Evolutionary conservation across 2,113 vertebrate genomes (phyloP), one percentile per base, ranked within the genome.

Genomic region (Centropus unirufus): DNA sequence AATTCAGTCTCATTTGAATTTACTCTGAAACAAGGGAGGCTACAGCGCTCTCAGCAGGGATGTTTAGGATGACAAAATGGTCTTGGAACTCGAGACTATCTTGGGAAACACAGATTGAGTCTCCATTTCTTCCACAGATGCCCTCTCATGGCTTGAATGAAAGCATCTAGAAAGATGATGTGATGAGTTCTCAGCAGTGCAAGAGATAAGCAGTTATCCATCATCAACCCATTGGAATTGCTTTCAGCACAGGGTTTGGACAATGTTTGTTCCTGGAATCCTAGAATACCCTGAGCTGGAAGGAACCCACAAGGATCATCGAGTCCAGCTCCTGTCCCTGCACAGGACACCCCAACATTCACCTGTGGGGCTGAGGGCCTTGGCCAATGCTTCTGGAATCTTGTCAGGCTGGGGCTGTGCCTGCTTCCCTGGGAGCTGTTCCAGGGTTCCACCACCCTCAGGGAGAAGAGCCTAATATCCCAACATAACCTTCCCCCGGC

Each of bases 231-330:
- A 40, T 9, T 55, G 8, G 15, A 3, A 10, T 10, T 29, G 49
- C 32, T 51, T 72, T 62, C n/a, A n/a, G 1, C 9, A 1, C 42
- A 2, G 20, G 68, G 4, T 14, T 36, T 1, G 30, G 17, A 4
- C 47, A 27, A 32, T 3, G 26, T 47, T 30, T 9, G 27, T 2
- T 59, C 68, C 21, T 47, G 21, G 46, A 47, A 19, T 47, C 46
- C 14, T 21, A 20, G 46, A 20, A 47, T 47, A 20, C 21, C 46
- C 46, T 47, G 18, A 47, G 46, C 10, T 47, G 46, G 46, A 47
- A 47, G 46, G 44, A 16, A 47, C 46, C 18, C 46, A 47, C 46
- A 47, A 47, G 46, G 46, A 47, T 47, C 46, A 20, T 21, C 18
- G 8, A 47, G 46, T 47, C 46, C 46, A 47, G 21, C 46, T 47